Evolutionary conservation across 92 coral and sea anemone genomes (phyloP).

Genomic region (Plumapathes pennacea): DNA sequence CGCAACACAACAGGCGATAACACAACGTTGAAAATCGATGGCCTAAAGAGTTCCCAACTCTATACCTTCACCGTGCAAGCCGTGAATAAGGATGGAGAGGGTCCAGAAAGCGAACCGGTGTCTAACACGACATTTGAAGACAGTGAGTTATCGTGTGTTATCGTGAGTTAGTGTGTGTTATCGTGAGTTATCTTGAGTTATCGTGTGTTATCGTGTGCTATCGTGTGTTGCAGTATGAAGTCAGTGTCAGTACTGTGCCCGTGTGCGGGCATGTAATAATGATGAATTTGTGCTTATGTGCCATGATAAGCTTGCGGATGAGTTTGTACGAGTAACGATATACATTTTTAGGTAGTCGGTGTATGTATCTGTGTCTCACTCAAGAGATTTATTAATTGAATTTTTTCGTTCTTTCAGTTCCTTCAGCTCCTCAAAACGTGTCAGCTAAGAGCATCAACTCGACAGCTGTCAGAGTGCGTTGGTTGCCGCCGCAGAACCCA

Average conservation of each 20-base stretch:
- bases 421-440: constrained; percentile 69
- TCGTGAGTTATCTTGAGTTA: too few relatives aligned
- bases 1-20: constrained; percentile 15
- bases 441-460: constrained; percentile 55
- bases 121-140: constrained; percentile 63
- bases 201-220: too few relatives aligned
- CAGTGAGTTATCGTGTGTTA: constrained; percentile 16
- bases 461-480: constrained; percentile 45
- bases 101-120: constrained; percentile 51
- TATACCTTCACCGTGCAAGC: constrained; percentile 63
- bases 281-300: too few relatives aligned
- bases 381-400: not conserved
- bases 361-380: not conserved
- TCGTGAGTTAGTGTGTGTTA: too few relatives aligned
- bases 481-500: constrained; percentile 51
- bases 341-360: not conserved
- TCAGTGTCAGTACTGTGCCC: too few relatives aligned
- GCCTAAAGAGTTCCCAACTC: constrained; percentile 52
- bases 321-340: too few relatives aligned
- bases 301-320: too few relatives aligned
- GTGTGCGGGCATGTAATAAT: too few relatives aligned
- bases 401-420: constrained; percentile 29
- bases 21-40: constrained; percentile 22
- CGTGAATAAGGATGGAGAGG: constrained; percentile 55
- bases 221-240: too few relatives aligned